Evolutionary conservation across 37 sponge, comb jelly and placozoan genomes (phyloP).

Genomic region (Chondrilla cf. caribensis): DNA sequence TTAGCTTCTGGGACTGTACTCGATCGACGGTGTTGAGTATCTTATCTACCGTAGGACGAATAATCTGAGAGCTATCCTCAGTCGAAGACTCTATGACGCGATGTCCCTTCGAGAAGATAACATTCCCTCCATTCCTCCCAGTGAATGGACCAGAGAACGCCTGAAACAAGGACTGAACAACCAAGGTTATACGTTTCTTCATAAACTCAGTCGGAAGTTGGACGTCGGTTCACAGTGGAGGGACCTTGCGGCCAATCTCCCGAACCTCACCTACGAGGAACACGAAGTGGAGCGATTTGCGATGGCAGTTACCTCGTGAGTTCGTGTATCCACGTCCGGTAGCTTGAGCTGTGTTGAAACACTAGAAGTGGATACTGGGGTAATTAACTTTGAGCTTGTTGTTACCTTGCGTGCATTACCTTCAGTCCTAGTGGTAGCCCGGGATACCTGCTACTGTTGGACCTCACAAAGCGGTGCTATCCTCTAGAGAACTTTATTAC

Average conservation of each 20-base stretch:
- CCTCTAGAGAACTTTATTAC: constrained; percentile 45
- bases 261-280: background rate
- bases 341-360: background rate
- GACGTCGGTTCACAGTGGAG: background rate
- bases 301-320: constrained; percentile 17
- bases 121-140: background rate
- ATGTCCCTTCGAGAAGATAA: constrained; percentile 1
- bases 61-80: background rate
- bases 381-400: background rate
- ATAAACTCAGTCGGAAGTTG: constrained; percentile 1
- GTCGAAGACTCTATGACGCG: background rate
- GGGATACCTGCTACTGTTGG: constrained; percentile 55
- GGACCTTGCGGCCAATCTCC: constrained; percentile 12
- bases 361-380: background rate
- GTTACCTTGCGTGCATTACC: too few relatives aligned
- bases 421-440: constrained; percentile 60
- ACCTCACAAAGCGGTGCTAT: constrained; percentile 61
- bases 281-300: background rate
- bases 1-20: background rate
- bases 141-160: constrained; percentile 8
- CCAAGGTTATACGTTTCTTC: background rate
- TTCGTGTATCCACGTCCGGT: background rate
- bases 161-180: background rate
- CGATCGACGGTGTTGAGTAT: background rate
- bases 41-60: background rate